Evolutionary conservation across 2,888 invertebrate species (phyloP).

Genomic region (Gymnosoma rotundatum): DNA sequence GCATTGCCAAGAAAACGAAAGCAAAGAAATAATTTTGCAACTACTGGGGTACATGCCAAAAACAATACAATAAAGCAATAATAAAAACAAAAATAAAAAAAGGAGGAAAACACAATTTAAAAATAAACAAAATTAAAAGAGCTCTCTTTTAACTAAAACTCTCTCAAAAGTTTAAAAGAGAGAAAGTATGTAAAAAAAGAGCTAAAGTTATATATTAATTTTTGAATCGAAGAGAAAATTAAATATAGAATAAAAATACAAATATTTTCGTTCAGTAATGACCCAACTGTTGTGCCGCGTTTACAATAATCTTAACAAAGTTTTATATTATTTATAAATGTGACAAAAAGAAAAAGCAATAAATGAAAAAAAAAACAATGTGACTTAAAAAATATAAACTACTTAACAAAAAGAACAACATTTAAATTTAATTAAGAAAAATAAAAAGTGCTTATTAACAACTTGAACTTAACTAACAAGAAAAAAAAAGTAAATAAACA

Average conservation of each 20-base stretch:
- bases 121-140: constrained; percentile 19
- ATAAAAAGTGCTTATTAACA: constrained; percentile 34
- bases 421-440: background rate
- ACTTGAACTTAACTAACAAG: background rate
- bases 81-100: constrained; percentile 3
- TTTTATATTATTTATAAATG: background rate
- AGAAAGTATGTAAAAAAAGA: background rate
- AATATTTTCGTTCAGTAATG: constrained; percentile 48
- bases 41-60: constrained; percentile 38
- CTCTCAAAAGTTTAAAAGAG: background rate
- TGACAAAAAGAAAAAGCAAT: constrained; percentile 4
- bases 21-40: constrained; percentile 17
- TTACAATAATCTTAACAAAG: background rate
- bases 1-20: constrained; percentile 36
- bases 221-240: constrained; percentile 18
- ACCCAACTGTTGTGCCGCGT: constrained; percentile 35
- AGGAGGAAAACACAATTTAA: background rate
- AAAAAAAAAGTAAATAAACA: constrained; percentile 61
- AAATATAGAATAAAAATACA: constrained; percentile 11
- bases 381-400: constrained; percentile 50
- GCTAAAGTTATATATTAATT: constrained; percentile 10
- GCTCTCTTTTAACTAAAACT: constrained; percentile 4
- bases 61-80: constrained; percentile 8
- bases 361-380: constrained; percentile 50
- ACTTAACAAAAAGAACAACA: constrained; percentile 6